A percentile compares a stretch with the other conserved stretches of the same genome.
These are phyloP conservation scores for Tupiocoris notatus DNA, from an alignment of 2,888 invertebrate species.

Conservation along the genomic window DNA sequence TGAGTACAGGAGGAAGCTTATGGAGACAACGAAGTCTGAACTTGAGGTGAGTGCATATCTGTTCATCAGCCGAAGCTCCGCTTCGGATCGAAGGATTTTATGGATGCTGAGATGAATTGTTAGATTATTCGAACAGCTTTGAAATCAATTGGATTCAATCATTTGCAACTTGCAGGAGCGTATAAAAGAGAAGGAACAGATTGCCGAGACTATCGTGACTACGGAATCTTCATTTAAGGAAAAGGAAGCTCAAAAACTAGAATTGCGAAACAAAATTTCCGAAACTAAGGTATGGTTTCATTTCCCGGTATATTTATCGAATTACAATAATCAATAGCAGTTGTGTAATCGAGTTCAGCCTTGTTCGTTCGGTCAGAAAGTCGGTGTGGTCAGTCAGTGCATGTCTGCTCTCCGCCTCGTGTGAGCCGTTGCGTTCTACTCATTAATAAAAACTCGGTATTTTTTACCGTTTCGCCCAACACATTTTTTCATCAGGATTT, in stretches of 20 bases:
- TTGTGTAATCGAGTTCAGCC: too few species aligned
- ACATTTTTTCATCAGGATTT: too few species aligned
- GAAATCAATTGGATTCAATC: too few species aligned
- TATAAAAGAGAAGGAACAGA: conserved; percentile 19
- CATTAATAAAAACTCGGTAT: too few species aligned
- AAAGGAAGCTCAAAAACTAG: conserved; percentile 5
- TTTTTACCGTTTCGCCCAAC: too few species aligned
- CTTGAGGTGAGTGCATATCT: conserved; percentile 17
- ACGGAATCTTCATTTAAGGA: conserved; percentile 9
- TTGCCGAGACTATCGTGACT: background rate
- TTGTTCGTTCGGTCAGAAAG: too few species aligned
- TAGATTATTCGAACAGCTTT: too few species aligned
- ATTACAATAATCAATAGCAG: background rate
- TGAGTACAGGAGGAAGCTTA: background rate
- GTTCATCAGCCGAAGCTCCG: too few species aligned
- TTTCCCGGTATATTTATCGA: background rate
- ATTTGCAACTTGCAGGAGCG: background rate
- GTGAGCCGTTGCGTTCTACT: too few species aligned
- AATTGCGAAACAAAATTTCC: conserved; percentile 7
- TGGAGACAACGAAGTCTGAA: conserved; percentile 2
- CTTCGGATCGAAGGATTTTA: conserved; percentile 20
- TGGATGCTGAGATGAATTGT: background rate
- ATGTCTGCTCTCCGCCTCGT: too few species aligned
- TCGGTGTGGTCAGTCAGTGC: too few species aligned
- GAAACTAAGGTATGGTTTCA: conserved; percentile 20